Percentiles rank a stretch among this genome's conserved stretches.
These are phyloP conservation scores for Chloromyia formosa DNA, from an alignment of 2,888 invertebrate genomes.

Conservation along the genomic window DNA sequence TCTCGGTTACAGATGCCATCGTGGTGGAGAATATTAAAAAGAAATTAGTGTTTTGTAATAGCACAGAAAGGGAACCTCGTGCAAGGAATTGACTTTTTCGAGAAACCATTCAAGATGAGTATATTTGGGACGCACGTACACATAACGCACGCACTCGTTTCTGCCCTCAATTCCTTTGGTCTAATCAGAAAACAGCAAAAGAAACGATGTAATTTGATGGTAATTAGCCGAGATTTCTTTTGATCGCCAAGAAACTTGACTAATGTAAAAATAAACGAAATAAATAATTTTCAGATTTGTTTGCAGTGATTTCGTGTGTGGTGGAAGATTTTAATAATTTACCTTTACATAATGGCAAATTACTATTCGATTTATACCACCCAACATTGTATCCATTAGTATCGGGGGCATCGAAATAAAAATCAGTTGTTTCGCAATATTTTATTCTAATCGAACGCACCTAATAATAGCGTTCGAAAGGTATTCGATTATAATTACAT, in stretches of 20 bases:
- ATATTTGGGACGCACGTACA: not conserved
- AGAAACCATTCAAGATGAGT: too few relatives aligned
- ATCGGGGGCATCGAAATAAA: too few relatives aligned
- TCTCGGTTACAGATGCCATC: not conserved
- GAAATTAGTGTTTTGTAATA: conserved; percentile 20
- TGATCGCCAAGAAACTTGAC: not conserved
- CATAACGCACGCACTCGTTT: not conserved
- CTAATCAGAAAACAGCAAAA: conserved; percentile 16
- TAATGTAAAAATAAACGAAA: not conserved
- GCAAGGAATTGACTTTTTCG: not conserved
- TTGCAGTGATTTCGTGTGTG: not conserved
- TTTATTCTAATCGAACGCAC: too few relatives aligned
- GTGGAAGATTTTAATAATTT: too few relatives aligned
- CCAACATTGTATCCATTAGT: too few relatives aligned
- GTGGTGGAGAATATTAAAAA: conserved; percentile 39
- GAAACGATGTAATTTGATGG: conserved; percentile 36
- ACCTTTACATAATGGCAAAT: too few relatives aligned
- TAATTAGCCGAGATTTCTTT: conserved; percentile 21
- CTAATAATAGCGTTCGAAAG: too few relatives aligned
- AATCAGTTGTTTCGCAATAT: too few relatives aligned
- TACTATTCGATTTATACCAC: too few relatives aligned
- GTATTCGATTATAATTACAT: too few relatives aligned
- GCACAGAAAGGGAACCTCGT: not conserved
- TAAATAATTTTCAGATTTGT: not conserved
- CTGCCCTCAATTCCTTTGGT: not conserved